A percentile compares a stretch with the other conserved stretches of the same genome.
phyloP scores from a whole-genome alignment of 64 coral and sea anemone species.

The Astreopora myriophthalma region DNA sequence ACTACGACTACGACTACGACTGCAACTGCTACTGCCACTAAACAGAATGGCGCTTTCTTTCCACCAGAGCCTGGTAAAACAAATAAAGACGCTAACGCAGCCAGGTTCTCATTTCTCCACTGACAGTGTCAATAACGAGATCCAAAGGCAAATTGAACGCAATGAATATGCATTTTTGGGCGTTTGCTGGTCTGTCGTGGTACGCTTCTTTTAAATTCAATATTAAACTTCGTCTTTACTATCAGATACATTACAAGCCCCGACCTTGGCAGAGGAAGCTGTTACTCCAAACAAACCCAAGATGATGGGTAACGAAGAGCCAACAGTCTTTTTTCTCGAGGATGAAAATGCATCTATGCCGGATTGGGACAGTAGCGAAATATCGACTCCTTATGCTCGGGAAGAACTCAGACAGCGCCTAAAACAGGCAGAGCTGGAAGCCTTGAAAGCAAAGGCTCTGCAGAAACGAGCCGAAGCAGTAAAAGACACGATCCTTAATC shows the following conservation, averaged over 20 bases:
- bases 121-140: too few species aligned
- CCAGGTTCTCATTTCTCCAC: too few species aligned
- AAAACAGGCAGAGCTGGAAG: conserved; percentile 68
- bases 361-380: conserved; percentile 7
- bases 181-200: background rate
- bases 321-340: background rate
- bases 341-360: background rate
- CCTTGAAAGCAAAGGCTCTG: conserved; percentile 79
- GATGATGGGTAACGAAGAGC: background rate
- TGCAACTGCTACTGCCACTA: too few species aligned
- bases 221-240: background rate
- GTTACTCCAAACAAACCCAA: background rate
- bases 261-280: background rate
- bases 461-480: conserved; percentile 82
- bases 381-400: background rate
- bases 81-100: too few species aligned
- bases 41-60: too few species aligned
- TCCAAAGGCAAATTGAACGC: too few species aligned
- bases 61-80: too few species aligned
- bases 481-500: conserved; percentile 66
- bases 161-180: too few species aligned
- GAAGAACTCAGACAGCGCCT: conserved; percentile 40
- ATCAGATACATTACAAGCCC: background rate
- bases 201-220: background rate
- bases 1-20: too few species aligned